A percentile compares a stretch with the other conserved stretches of the same genome.
These are phyloP conservation scores for Phocides pigmalion DNA, from an alignment of 1,140 invertebrate genomes.

Conservation along the genomic window DNA sequence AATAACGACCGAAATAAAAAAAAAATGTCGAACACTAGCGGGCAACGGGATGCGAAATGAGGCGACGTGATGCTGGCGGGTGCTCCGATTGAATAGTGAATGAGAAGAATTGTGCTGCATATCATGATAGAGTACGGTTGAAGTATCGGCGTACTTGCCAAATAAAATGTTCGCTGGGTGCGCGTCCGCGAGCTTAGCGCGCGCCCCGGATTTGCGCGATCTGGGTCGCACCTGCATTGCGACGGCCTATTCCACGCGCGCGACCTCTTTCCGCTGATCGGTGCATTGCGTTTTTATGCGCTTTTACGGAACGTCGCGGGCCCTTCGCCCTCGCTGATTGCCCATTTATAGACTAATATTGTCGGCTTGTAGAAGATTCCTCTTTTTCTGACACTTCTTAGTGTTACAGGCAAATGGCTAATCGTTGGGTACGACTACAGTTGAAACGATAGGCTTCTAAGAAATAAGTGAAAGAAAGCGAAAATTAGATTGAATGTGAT, in stretches of 20 bases:
- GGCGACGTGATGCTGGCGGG: neutral
- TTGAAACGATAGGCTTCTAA: too few relatives aligned
- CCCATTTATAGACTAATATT: neutral
- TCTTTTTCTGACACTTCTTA: too few relatives aligned
- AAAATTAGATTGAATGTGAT: too few relatives aligned
- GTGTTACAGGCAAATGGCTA: too few relatives aligned
- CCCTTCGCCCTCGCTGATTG: neutral
- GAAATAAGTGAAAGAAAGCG: too few relatives aligned
- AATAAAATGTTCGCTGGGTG: neutral
- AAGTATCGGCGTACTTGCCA: neutral
- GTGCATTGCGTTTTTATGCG: constrained; percentile 20
- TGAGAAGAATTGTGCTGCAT: neutral
- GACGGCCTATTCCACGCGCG: constrained; percentile 31
- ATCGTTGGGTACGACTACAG: too few relatives aligned
- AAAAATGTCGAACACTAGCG: neutral
- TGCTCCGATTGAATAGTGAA: neutral
- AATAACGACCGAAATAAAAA: neutral
- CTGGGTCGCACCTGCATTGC: constrained; percentile 65
- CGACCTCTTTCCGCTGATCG: constrained; percentile 9
- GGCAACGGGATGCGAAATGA: too few relatives aligned
- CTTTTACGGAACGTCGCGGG: constrained; percentile 4
- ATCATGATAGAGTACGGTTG: neutral
- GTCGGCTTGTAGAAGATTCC: neutral
- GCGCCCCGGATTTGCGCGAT: constrained; percentile 31
- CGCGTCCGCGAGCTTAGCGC: constrained; percentile 1